phyloP scores from a whole-genome alignment of 2,888 invertebrate species.

The Rhopalosiphum nymphaeae region DNA sequence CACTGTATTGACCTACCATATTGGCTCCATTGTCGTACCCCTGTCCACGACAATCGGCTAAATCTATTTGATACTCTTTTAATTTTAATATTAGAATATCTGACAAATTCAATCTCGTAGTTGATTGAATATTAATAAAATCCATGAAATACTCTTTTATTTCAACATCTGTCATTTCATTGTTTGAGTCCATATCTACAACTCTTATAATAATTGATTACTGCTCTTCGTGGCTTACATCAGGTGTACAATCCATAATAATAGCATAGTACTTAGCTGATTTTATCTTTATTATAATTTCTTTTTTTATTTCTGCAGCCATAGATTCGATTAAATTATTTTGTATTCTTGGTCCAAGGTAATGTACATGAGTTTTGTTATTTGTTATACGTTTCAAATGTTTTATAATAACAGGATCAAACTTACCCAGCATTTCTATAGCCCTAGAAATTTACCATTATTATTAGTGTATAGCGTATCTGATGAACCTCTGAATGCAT shows the following conservation, averaged over 20 bases:
- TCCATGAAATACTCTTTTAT: slow-evolving; percentile 37
- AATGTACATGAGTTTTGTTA: slow-evolving; percentile 30
- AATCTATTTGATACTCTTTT: neutral
- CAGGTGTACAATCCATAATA: slow-evolving; percentile 41
- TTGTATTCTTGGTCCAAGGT: slow-evolving; percentile 40
- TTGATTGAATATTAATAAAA: slow-evolving; percentile 19
- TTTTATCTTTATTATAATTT: slow-evolving; percentile 24
- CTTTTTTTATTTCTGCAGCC: slow-evolving; percentile 15
- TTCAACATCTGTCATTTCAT: neutral
- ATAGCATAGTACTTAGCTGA: slow-evolving; percentile 41
- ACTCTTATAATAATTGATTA: neutral
- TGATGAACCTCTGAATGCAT: slow-evolving; percentile 64
- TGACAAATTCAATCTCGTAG: neutral
- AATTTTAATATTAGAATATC: slow-evolving; percentile 5
- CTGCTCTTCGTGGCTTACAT: slow-evolving; percentile 12
- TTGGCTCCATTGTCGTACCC: slow-evolving; percentile 28
- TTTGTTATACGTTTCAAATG: neutral
- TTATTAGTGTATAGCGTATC: neutral
- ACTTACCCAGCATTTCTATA: slow-evolving; percentile 24
- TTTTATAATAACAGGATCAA: neutral
- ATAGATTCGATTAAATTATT: slow-evolving; percentile 21
- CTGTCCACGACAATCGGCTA: neutral
- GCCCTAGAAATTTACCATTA: slow-evolving; percentile 67
- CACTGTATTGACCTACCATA: slow-evolving; percentile 26
- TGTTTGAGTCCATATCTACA: slow-evolving; percentile 2